These are phyloP conservation scores for Tauraco erythrolophus DNA, from an alignment of 2,113 vertebrate genomes.

Conservation along the genomic window DNA sequence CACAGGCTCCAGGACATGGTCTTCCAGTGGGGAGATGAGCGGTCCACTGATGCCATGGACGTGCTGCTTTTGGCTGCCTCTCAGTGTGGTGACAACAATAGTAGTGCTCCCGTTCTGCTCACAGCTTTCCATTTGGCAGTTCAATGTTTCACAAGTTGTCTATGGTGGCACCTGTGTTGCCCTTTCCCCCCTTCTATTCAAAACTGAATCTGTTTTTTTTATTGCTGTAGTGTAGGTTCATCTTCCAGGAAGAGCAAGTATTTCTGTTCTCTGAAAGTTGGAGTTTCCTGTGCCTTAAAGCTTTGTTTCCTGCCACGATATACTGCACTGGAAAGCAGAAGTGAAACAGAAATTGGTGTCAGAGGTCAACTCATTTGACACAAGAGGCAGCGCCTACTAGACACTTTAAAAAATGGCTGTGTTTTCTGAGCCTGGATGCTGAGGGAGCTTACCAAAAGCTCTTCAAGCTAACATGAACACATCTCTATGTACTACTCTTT, in stretches of 20 bases:
- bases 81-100: background rate
- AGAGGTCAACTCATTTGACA: background rate
- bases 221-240: fast-evolving
- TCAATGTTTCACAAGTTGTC: background rate
- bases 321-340: background rate
- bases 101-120: background rate
- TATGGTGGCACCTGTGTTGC: background rate
- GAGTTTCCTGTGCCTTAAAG: background rate
- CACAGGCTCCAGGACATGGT: background rate
- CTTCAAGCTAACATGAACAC: background rate
- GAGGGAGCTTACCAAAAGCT: background rate
- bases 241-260: background rate
- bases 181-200: background rate
- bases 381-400: background rate
- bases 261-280: background rate
- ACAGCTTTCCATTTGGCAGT: background rate
- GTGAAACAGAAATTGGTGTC: background rate
- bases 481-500: background rate
- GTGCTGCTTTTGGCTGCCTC: fast-evolving
- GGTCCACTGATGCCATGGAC: fast-evolving
- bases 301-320: background rate
- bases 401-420: background rate
- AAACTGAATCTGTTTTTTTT: background rate
- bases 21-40: background rate
- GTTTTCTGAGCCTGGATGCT: background rate